Evolutionary conservation across 1,140 invertebrate genomes (phyloP), one percentile per base, ranked within the genome.

Genomic region (Brachionus paranguensis): DNA sequence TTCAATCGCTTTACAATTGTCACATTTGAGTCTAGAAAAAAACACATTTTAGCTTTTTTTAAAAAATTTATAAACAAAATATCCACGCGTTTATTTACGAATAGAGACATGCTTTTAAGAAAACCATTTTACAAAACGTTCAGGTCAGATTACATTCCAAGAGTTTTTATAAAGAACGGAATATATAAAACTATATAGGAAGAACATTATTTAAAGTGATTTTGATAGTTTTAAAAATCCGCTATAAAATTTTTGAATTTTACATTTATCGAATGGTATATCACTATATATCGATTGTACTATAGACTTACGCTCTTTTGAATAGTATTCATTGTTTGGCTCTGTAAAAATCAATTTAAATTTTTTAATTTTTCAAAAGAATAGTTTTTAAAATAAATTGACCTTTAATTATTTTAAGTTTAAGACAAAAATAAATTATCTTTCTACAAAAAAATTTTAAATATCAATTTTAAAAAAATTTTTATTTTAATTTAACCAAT

Each of bases 1-100:
- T 81, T 81, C 6, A 81, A 37, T 2, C 78, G 78, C 43, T 81
- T 81, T 6, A 68, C 78, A 41, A 81, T 17, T 14, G 50, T 81
- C 20, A 81, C 33, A 81, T 81, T 81, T 41, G 78, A 60, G 8
- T 81, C 78, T 81, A 14, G 50, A 50, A 29, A 29, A 29, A n/a
- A 47, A 47, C 12, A n/a, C 2, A 37, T n/a, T n/a, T 68, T 29
- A 68, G 14, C 0, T 11, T 29, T 3, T 12, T 29, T 68, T 29
- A 17, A 60, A 60, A 53, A 33, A 33, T 33, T 41, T 68, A 68
- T 11, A 33, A 70, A 33, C 2, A 33, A 14, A n/a, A 68, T 37
- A 43, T 60, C 53, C 68, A 72, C 43, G 68, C 68, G 24, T 41
- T 72, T 17, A 10, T n/a, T n/a, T 20, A 60, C n/a, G 20, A 5